A percentile compares a stretch with the other conserved stretches of the same genome.
Evolutionary conservation across 1,140 invertebrate genomes (phyloP).

Genomic region (Panulirus ornatus): DNA sequence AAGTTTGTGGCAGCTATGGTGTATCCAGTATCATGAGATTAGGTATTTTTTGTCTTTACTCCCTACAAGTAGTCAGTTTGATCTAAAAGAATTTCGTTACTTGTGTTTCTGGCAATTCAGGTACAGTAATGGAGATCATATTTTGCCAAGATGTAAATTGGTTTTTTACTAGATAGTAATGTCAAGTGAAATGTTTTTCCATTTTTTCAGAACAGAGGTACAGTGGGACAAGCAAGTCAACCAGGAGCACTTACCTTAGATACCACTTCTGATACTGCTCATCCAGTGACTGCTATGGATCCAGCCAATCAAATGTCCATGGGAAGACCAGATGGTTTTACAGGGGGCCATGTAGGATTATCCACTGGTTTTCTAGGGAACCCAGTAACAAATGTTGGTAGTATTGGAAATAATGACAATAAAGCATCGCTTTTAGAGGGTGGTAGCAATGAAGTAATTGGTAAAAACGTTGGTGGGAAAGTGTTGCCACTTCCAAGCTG

Average conservation of each 20-base stretch:
- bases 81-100: too few species aligned
- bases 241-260: neutral
- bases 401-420: neutral
- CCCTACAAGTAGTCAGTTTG: too few species aligned
- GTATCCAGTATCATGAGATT: too few species aligned
- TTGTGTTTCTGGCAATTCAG: too few species aligned
- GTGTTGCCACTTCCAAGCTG: slow-evolving; percentile 35
- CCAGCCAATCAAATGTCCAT: neutral
- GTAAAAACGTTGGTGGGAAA: neutral
- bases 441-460: neutral
- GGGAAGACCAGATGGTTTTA: neutral
- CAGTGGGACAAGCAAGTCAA: neutral
- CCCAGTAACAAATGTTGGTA: neutral
- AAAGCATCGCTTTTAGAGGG: neutral
- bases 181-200: neutral
- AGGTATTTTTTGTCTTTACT: too few species aligned
- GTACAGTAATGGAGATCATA: too few species aligned
- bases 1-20: too few species aligned
- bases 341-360: neutral
- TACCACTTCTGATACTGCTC: neutral
- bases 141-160: neutral
- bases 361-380: neutral
- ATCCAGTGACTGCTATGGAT: neutral
- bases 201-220: neutral
- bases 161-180: neutral